Conservation (phyloP, 2,888 invertebrate species). For the Synanthedon tipuliformis region DNA sequence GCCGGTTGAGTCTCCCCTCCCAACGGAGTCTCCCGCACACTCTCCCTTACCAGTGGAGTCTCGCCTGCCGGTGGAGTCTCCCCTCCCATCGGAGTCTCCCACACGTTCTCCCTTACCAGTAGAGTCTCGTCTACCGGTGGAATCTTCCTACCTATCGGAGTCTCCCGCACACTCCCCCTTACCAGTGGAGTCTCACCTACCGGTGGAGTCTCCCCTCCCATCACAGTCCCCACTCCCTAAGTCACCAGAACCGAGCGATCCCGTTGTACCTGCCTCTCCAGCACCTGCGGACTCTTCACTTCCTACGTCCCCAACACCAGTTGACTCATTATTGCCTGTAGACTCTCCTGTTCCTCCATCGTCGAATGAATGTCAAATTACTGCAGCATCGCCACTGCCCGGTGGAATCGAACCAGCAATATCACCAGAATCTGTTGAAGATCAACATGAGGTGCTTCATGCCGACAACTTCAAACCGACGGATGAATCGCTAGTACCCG, state of each 20-base stretch:
- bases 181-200: constrained; percentile 20
- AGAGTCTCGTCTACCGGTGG: constrained; percentile 10
- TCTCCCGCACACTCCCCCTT: constrained; percentile 22
- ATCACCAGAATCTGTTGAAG: constrained; percentile 7
- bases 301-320: constrained; percentile 2
- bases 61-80: constrained; percentile 9
- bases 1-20: constrained; percentile 12
- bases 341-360: background rate
- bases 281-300: constrained; percentile 8
- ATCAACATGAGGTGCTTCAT: background rate
- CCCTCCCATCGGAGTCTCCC: constrained; percentile 10
- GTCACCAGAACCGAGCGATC: constrained; percentile 3
- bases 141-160: constrained; percentile 19
- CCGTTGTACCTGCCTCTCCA: constrained; percentile 9
- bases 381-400: background rate
- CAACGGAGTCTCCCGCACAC: constrained; percentile 4
- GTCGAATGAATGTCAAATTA: background rate
- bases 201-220: constrained; percentile 7
- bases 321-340: constrained; percentile 4
- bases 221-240: constrained; percentile 1
- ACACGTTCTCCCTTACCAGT: constrained; percentile 16
- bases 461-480: background rate
- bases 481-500: background rate
- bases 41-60: constrained; percentile 9
- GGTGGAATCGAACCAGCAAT: constrained; percentile 5